These are phyloP conservation scores for Drosophila subobscura DNA, from an alignment of 1,140 invertebrate genomes.

Conservation along the genomic window DNA sequence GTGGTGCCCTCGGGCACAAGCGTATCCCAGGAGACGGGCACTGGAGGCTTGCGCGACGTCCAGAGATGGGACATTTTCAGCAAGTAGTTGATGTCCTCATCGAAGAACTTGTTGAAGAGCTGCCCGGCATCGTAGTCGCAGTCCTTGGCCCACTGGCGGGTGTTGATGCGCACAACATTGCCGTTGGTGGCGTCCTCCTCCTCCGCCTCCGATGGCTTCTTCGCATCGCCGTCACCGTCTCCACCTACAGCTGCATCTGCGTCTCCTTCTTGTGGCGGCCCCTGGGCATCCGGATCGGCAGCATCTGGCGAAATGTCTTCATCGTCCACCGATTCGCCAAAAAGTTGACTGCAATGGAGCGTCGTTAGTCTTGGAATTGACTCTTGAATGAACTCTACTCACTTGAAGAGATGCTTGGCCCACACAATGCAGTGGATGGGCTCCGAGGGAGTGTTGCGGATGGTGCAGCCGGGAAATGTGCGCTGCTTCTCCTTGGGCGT, in stretches of 20 bases:
- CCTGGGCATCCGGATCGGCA: slow-evolving; percentile 93
- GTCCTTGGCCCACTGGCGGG: slow-evolving; percentile 93
- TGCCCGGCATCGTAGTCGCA: slow-evolving; percentile 93
- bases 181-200: slow-evolving; percentile 86
- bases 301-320: slow-evolving; percentile 99
- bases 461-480: slow-evolving; percentile 98
- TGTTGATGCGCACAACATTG: slow-evolving; percentile 92
- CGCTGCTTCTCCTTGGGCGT: slow-evolving; percentile 95
- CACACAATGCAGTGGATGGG: slow-evolving; percentile 99
- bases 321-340: slow-evolving; percentile 97
- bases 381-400: slow-evolving; percentile 80
- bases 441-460: slow-evolving; percentile 99
- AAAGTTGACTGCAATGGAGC: slow-evolving; percentile 91
- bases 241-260: slow-evolving; percentile 83
- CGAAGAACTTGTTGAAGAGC: slow-evolving; percentile 95
- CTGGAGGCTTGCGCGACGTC: slow-evolving; percentile 93
- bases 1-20: slow-evolving; percentile 85
- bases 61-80: slow-evolving; percentile 97
- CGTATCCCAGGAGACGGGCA: slow-evolving; percentile 90
- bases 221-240: slow-evolving; percentile 84
- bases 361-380: slow-evolving; percentile 2
- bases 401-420: slow-evolving; percentile 99
- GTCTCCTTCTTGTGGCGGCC: slow-evolving; percentile 64
- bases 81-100: slow-evolving; percentile 98
- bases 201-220: slow-evolving; percentile 24